Evolutionary conservation across 2,113 vertebrate genomes (phyloP).

Genomic region (Octodon degus): DNA sequence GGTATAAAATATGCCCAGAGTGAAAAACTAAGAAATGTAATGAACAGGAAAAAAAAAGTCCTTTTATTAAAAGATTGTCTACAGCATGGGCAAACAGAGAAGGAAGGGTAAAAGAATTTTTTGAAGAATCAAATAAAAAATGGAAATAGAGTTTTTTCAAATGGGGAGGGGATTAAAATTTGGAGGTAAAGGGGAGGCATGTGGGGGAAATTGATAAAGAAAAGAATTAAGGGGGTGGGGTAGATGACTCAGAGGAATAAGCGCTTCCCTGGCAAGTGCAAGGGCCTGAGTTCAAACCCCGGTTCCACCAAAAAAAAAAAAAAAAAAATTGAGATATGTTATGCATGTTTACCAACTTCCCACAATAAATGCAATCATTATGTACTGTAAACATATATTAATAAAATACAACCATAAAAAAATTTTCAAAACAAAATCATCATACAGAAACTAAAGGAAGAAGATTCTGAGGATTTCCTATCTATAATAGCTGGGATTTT

Average conservation of each 20-base stretch:
- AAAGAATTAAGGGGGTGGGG: neutral
- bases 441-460: slow-evolving; percentile 3
- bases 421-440: neutral
- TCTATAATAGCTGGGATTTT: neutral
- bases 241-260: too few species aligned
- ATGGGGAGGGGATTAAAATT: neutral
- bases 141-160: neutral
- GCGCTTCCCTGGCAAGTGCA: too few species aligned
- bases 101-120: neutral
- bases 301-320: too few species aligned
- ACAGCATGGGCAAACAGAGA: neutral
- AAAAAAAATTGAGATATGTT: neutral
- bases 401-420: neutral
- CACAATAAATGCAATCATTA: neutral
- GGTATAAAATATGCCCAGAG: neutral
- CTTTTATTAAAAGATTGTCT: neutral
- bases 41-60: neutral
- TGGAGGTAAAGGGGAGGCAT: neutral
- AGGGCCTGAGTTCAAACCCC: too few species aligned
- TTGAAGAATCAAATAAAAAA: neutral
- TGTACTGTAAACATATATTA: neutral
- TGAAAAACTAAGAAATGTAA: slow-evolving; percentile 29
- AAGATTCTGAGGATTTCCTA: neutral
- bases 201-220: neutral
- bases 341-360: neutral